Base-by-base conservation (phyloP, 2,888 invertebrate species). In the Prosopocoilus inquinatus region DNA sequence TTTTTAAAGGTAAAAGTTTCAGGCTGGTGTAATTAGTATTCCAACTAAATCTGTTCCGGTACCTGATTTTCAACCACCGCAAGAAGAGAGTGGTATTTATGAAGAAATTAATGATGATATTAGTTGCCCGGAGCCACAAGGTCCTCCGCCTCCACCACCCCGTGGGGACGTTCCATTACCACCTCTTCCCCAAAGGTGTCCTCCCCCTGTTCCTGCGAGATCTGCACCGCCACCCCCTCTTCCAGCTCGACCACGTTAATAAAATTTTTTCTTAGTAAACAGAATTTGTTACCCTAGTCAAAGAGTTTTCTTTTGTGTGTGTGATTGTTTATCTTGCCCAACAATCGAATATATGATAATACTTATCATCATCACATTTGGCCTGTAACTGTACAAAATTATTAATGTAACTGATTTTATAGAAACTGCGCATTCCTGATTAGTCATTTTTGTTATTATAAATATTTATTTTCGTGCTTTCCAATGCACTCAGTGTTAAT, bases 151-250 rank as follows among this genome's bases (percentile, higher is more conserved):
- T 41, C 85, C 73, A 43, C 85, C 80, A 45, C 80, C 78, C 35
- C 79, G 75, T 47, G 73, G 65, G 60, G 80, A 77, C 63, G 79
- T 83, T 4, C 80, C 83, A 12, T 80, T 84, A 13, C 85, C 86
- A 1, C 84, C 85, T 5, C 70, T 86, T n/a, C 79, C 82, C 8
- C 82, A 86, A 35, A 70, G 68, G 70, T 75, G 61, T 60, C 76
- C 76, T 12, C 78, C 82, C 1, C 79, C 82, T 1, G 82, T 84
- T 32, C 79, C 82, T 2, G 80, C 77, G 54, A 78, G 81, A 59
- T 80, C 76, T 62, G 82, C 77, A 51, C 84, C 77, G 11, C 87
- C 87, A 4, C 87, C 87, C 13, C 87, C 88, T 0, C 75, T 87
- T 61, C 88, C 88, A 2, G 86, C 87, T 36, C 80, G 87, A 51